These are phyloP conservation scores for Actinia tenebrosa DNA, from an alignment of 64 coral and sea anemone genomes.

Conservation along the genomic window DNA sequence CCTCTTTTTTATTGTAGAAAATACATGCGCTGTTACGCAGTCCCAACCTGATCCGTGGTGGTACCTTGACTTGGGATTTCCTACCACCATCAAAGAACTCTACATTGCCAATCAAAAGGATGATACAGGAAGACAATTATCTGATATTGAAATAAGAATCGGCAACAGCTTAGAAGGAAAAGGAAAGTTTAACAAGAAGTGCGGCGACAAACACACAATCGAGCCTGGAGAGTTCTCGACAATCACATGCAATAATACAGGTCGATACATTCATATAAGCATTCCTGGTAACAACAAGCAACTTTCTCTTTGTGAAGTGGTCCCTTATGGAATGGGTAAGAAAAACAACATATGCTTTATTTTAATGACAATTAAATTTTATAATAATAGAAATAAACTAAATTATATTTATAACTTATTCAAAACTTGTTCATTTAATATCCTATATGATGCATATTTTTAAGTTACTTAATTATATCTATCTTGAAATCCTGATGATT, in stretches of 20 bases:
- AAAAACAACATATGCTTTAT: background rate
- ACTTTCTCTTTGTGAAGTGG: slow-evolving; percentile 74
- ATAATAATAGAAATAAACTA: no score
- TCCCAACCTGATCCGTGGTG: slow-evolving; percentile 64
- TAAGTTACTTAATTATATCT: no score
- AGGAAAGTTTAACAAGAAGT: slow-evolving; percentile 60
- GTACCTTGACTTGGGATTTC: slow-evolving; percentile 65
- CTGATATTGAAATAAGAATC: slow-evolving; percentile 78
- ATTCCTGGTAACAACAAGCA: slow-evolving; percentile 42
- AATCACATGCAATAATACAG: slow-evolving; percentile 66
- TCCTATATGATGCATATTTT: no score
- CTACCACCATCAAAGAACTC: slow-evolving; percentile 66
- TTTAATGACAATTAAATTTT: background rate
- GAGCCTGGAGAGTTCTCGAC: slow-evolving; percentile 70
- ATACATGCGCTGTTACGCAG: slow-evolving; percentile 56
- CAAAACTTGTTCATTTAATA: no score
- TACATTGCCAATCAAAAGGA: slow-evolving; percentile 58
- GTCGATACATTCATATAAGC: slow-evolving; percentile 66
- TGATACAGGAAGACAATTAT: slow-evolving; percentile 38
- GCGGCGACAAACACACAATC: slow-evolving; percentile 78
- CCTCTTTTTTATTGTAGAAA: background rate
- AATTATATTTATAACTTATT: no score
- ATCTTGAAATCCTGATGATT: no score
- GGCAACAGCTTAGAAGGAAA: slow-evolving; percentile 66
- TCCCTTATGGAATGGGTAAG: slow-evolving; percentile 89